These are phyloP conservation scores for Podotricha telesiphe DNA, from an alignment of 2,888 invertebrate genomes.

Conservation along the genomic window DNA sequence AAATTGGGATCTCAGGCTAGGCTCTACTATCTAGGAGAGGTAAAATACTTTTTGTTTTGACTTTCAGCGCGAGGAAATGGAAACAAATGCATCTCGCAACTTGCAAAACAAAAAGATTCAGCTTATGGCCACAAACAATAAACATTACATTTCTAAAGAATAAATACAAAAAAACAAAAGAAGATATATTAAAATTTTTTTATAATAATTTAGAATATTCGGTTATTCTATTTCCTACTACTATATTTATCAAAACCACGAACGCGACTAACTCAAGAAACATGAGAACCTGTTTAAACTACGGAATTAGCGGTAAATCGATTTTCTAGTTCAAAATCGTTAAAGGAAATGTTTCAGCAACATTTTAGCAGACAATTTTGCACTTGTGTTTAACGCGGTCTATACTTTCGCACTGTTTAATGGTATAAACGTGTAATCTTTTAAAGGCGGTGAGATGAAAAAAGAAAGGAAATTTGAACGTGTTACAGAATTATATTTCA, in stretches of 20 bases:
- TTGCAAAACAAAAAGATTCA: slow-evolving; percentile 19
- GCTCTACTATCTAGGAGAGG: neutral
- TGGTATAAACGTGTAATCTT: slow-evolving; percentile 13
- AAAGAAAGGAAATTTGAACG: neutral
- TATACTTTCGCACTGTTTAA: slow-evolving; percentile 12
- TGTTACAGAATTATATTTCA: too few relatives aligned
- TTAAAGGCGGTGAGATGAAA: neutral
- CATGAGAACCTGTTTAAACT: slow-evolving; percentile 4
- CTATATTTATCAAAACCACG: neutral
- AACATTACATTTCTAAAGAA: neutral
- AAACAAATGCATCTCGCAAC: slow-evolving; percentile 24
- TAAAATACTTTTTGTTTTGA: slow-evolving; percentile 4
- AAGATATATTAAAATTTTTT: neutral
- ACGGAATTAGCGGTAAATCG: slow-evolving; percentile 12
- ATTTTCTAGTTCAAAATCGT: slow-evolving; percentile 1
- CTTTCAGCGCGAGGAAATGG: slow-evolving; percentile 19
- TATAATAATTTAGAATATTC: too few relatives aligned
- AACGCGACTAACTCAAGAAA: neutral
- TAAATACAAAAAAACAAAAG: neutral
- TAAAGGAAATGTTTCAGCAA: slow-evolving; percentile 6
- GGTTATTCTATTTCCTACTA: too few relatives aligned
- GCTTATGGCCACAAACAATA: slow-evolving; percentile 5
- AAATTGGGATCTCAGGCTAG: neutral
- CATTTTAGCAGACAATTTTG: slow-evolving; percentile 9
- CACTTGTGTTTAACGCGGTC: neutral